Evolutionary conservation across 2,113 vertebrate genomes (phyloP), one percentile per base, ranked within the genome.

Genomic region (Hypocryptadius cinnamomeus): DNA sequence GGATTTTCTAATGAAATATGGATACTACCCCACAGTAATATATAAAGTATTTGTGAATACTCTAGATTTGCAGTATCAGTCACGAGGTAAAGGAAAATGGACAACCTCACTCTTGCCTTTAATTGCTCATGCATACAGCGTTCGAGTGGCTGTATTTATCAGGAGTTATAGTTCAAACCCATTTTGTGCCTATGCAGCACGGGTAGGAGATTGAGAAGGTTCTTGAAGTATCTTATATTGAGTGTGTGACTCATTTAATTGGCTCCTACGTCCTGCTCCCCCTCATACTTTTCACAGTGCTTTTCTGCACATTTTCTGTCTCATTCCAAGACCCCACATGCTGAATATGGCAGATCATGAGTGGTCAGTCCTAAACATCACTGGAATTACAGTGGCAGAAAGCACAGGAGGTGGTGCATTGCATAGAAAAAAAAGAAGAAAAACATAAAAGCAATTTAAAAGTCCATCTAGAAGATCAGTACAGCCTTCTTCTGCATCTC

Each of bases 231-330:
- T 70, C 86, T 91, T 18, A 27, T 47, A 28, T 61, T 59, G 64
- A 85, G 10, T 54, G 28, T 57, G 50, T 94, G 90, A 92, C 51
- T 94, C 82, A 88, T 87, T 91, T 87, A 89, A 70, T 78, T 87
- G 56, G 54, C 44, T 89, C 23, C 64, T 88, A 88, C 64, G 2
- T 89, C 66, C 65, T 79, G 69, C 48, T 90, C 59, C 50, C 59
- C 53, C 73, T 87, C 68, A 85, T 13, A 45, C 4, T 56, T 90
- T 90, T 86, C 22, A 66, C 70, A 27, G 35, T 83, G 30, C 17
- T 90, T 92, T 86, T 92, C 33, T 56, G 56, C 24, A 86, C 10
- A 65, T 77, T 93, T 86, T 94, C 39, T 85, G 17, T 85, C 50
- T 35, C 24, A 31, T 54, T 93, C 33, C 17, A 63, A 74, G 76